These are phyloP conservation scores for Temnothorax longispinosus DNA, from an alignment of 1,140 invertebrate genomes.

Conservation along the genomic window DNA sequence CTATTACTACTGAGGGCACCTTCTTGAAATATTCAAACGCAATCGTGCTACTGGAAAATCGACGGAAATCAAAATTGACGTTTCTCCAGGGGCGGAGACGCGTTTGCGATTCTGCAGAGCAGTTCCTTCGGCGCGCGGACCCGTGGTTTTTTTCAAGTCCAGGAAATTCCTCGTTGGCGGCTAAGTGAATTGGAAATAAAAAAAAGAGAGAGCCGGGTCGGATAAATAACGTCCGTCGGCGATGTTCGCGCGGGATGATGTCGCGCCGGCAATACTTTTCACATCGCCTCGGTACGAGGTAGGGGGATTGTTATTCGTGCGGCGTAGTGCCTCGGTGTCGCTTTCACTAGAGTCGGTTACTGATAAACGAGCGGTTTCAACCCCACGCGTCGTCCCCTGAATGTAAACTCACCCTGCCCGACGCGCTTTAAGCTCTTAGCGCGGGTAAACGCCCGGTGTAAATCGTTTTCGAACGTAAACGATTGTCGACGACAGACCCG, in stretches of 20 bases:
- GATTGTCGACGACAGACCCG: constrained; percentile 78
- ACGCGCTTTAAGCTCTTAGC: constrained; percentile 70
- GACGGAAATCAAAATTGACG: constrained; percentile 65
- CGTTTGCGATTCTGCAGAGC: constrained; percentile 39
- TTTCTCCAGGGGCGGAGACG: constrained; percentile 37
- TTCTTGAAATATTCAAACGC: constrained; percentile 40
- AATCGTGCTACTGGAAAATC: constrained; percentile 50
- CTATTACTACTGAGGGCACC: not conserved
- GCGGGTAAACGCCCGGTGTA: constrained; percentile 71
- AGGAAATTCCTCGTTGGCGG: constrained; percentile 68
- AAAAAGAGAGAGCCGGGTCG: constrained; percentile 66
- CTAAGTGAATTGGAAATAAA: constrained; percentile 83
- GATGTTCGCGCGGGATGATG: constrained; percentile 36
- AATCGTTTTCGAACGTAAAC: constrained; percentile 80
- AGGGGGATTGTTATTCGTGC: constrained; percentile 83
- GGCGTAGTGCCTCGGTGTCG: constrained; percentile 83
- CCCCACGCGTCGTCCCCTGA: constrained; percentile 72
- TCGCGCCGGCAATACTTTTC: constrained; percentile 78
- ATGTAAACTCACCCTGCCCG: constrained; percentile 82
- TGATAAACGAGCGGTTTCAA: constrained; percentile 85
- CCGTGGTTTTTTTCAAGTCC: constrained; percentile 58
- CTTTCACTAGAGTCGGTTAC: constrained; percentile 85
- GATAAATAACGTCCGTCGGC: constrained; percentile 75
- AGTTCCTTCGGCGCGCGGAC: not conserved
- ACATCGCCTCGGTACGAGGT: constrained; percentile 31